Evolutionary conservation across 2,113 vertebrate species (phyloP).

Genomic region (Hystrix cristata): DNA sequence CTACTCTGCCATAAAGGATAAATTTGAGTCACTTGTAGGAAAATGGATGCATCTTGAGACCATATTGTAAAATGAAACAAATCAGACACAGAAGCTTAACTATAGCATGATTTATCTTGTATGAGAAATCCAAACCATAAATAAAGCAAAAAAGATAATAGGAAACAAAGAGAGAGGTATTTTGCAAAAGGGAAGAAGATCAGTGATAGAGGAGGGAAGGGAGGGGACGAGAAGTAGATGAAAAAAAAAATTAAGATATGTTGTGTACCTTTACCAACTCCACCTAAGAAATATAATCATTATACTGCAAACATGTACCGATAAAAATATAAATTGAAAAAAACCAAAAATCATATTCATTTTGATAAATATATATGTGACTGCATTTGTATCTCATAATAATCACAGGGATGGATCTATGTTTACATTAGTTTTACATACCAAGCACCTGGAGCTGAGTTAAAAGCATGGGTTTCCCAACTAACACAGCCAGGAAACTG

Average conservation of each 20-base stretch:
- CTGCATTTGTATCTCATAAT: conserved; percentile 31
- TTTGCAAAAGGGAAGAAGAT: background rate
- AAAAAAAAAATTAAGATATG: background rate
- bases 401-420: background rate
- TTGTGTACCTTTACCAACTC: background rate
- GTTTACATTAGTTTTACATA: conserved; percentile 15
- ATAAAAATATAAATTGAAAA: background rate
- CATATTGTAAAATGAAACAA: background rate
- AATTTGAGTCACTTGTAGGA: background rate
- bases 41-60: background rate
- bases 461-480: conserved; percentile 12
- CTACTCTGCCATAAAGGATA: background rate
- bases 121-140: background rate
- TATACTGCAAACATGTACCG: background rate
- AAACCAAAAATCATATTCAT: background rate
- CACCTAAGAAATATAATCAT: background rate
- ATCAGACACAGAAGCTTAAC: background rate
- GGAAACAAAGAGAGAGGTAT: background rate
- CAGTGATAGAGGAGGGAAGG: background rate
- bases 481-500: background rate
- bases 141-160: background rate
- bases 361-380: background rate
- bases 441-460: background rate
- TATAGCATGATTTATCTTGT: background rate
- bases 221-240: background rate